These are phyloP conservation scores for Typhlichthys eigenmanni DNA, from an alignment of 2,797 vertebrate genomes.

Conservation along the genomic window DNA sequence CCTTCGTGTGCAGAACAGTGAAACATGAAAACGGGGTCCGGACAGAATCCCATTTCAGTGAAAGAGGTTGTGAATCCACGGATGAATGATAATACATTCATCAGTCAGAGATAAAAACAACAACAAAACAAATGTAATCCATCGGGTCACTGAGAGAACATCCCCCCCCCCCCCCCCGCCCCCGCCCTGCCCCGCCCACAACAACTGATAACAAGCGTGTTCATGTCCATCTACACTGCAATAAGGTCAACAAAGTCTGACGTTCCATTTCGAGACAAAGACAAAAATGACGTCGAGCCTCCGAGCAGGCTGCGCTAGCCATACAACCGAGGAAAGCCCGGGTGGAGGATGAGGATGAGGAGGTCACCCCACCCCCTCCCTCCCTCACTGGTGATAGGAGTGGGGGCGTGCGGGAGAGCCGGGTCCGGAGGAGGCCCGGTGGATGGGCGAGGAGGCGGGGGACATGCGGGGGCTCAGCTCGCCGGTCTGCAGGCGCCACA, in stretches of 20 bases:
- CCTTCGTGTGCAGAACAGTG: neutral
- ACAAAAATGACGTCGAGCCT: conserved; percentile 11
- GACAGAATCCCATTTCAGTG: conserved; percentile 32
- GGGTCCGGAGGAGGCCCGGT: conserved; percentile 78
- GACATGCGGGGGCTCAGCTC: conserved; percentile 90
- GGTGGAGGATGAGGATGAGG: conserved; percentile 13
- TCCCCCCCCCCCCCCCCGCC: no score
- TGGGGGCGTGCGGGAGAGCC: conserved; percentile 86
- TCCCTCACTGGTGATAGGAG: conserved; percentile 72
- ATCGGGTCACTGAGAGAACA: neutral
- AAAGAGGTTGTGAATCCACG: conserved; percentile 15
- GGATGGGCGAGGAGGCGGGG: conserved; percentile 81
- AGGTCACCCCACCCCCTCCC: neutral
- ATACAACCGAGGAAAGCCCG: conserved; percentile 25
- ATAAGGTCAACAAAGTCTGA: conserved; percentile 27
- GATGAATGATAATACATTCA: conserved; percentile 33
- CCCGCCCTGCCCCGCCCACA: conserved; percentile 2
- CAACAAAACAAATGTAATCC: neutral
- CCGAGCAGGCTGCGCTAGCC: neutral
- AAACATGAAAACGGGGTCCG: conserved; percentile 23
- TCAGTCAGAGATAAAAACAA: conserved; percentile 35
- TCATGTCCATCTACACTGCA: conserved; percentile 10
- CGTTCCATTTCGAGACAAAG: conserved; percentile 13
- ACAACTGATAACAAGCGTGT: conserved; percentile 6
- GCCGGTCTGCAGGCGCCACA: conserved; percentile 96